Percentiles rank a stretch among this genome's conserved stretches.
Conservation (phyloP, 2,888 invertebrate genomes). For the Scaptomyza cyrtandrae region DNA sequence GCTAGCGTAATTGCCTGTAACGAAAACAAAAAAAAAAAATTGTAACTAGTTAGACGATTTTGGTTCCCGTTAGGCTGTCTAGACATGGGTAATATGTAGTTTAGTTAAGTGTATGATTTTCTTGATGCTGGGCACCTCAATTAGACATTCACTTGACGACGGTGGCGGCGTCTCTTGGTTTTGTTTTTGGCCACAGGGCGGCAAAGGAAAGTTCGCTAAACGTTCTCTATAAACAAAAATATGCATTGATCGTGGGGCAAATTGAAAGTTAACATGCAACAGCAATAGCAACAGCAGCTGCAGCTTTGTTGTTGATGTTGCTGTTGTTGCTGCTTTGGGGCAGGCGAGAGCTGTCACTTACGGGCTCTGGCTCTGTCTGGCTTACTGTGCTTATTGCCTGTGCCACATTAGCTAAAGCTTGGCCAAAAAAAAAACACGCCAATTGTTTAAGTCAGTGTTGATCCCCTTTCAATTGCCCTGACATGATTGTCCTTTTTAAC, state of each 20-base stretch:
- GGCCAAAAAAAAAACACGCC: slow-evolving; percentile 14
- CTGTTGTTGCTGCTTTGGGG: slow-evolving; percentile 11
- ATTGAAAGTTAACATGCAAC: slow-evolving; percentile 77
- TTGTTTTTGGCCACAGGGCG: slow-evolving; percentile 40
- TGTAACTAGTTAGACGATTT: slow-evolving; percentile 12
- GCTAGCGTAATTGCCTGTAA: slow-evolving; percentile 92
- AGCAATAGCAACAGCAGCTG: slow-evolving; percentile 20
- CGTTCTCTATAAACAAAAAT: slow-evolving; percentile 13
- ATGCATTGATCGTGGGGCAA: slow-evolving; percentile 49
- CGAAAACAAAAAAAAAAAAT: neutral
- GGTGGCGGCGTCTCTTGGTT: slow-evolving; percentile 21
- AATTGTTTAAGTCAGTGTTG: slow-evolving; percentile 28
- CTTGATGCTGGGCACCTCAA: slow-evolving; percentile 36
- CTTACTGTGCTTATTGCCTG: slow-evolving; percentile 22
- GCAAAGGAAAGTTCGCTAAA: slow-evolving; percentile 48
- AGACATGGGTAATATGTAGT: slow-evolving; percentile 50
- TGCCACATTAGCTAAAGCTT: slow-evolving; percentile 62
- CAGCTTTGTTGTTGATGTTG: neutral
- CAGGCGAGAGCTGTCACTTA: slow-evolving; percentile 63
- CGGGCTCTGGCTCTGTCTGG: slow-evolving; percentile 12
- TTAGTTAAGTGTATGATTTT: slow-evolving; percentile 5
- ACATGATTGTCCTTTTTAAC: slow-evolving; percentile 76
- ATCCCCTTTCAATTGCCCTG: slow-evolving; percentile 62
- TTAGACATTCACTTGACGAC: slow-evolving; percentile 70
- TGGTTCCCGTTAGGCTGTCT: slow-evolving; percentile 46